Conservation (phyloP, 2,113 vertebrate genomes). For the Thinocorus orbignyianus region DNA sequence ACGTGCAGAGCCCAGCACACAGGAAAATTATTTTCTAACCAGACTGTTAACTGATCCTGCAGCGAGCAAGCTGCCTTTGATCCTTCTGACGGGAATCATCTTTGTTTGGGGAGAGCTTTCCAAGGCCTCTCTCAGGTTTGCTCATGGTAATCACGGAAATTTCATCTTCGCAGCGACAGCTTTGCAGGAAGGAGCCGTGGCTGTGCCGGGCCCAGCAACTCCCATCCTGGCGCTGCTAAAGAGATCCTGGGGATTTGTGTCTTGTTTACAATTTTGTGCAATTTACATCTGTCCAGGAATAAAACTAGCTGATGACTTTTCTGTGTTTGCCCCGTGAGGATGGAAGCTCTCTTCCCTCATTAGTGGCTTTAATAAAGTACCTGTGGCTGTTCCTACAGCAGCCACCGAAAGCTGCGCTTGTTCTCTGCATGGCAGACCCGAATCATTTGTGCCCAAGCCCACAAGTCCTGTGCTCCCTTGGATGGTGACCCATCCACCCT, state of each 20-base stretch:
- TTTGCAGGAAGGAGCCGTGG: neutral
- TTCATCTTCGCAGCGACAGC: neutral
- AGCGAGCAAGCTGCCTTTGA: neutral
- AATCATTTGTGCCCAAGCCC: neutral
- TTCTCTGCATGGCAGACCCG: accelerated
- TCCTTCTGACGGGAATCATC: neutral
- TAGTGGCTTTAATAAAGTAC: neutral
- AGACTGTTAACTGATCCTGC: neutral
- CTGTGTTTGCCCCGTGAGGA: neutral
- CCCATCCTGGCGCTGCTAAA: neutral
- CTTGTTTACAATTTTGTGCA: neutral
- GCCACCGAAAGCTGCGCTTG: neutral
- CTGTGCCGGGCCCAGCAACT: neutral
- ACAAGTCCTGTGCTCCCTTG: neutral
- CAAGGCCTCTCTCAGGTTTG: neutral
- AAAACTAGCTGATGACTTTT: neutral
- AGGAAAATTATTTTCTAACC: neutral
- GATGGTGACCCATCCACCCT: neutral
- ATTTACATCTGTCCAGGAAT: neutral
- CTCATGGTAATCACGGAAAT: neutral
- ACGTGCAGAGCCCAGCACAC: neutral
- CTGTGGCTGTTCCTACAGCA: neutral
- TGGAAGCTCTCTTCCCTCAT: neutral
- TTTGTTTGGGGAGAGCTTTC: neutral
- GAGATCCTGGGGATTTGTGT: neutral